Evolutionary conservation across 2,888 invertebrate species (phyloP).

Genomic region (Napeogenes sylphis): DNA sequence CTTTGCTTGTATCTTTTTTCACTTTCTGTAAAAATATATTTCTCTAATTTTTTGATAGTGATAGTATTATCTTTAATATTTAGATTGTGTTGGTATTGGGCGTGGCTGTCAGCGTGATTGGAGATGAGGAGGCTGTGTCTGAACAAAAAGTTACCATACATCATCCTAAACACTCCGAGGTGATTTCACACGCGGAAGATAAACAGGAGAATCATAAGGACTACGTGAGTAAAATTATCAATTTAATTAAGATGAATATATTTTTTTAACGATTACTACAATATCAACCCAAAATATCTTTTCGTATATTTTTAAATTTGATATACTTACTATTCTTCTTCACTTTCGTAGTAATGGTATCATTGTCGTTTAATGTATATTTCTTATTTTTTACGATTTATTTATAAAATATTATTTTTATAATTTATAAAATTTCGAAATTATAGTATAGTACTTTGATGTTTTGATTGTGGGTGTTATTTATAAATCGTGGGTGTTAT

Average conservation of each 20-base stretch:
- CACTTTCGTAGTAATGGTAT: too few relatives aligned
- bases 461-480: too few relatives aligned
- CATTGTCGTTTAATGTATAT: too few relatives aligned
- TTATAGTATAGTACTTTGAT: too few relatives aligned
- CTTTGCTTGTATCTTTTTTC: too few relatives aligned
- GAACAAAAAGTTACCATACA: constrained; percentile 28
- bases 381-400: too few relatives aligned
- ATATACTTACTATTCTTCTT: too few relatives aligned
- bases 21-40: not conserved
- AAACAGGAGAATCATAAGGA: constrained; percentile 28
- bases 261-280: not conserved
- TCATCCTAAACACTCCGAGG: constrained; percentile 14
- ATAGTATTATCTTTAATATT: not conserved
- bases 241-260: not conserved
- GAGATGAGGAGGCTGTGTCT: constrained; percentile 28
- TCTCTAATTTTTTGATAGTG: not conserved
- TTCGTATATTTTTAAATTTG: too few relatives aligned
- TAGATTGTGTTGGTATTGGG: constrained; percentile 26
- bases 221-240: constrained; percentile 23
- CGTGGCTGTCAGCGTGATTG: constrained; percentile 24
- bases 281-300: too few relatives aligned
- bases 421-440: too few relatives aligned
- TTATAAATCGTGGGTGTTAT: too few relatives aligned
- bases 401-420: too few relatives aligned
- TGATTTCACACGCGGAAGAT: constrained; percentile 10